Percentiles rank a stretch among this genome's conserved stretches.
Conservation (phyloP, 2,888 invertebrate species). For the Pemphredon lugubris region DNA sequence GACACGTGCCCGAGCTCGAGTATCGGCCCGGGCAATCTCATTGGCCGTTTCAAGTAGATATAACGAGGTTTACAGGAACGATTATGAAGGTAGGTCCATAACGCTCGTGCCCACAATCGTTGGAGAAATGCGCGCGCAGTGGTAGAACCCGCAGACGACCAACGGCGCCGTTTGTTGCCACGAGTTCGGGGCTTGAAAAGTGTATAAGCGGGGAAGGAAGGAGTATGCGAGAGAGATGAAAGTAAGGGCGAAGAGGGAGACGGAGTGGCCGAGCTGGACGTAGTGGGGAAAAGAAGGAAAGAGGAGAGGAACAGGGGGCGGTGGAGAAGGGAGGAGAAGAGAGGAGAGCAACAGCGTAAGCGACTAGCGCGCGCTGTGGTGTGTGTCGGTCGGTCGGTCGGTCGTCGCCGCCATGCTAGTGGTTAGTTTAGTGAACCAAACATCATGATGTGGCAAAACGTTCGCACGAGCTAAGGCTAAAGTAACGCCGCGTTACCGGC, state of each 20-base stretch:
- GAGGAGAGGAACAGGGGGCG: slow-evolving; percentile 10
- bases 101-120: slow-evolving; percentile 16
- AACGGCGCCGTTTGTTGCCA: slow-evolving; percentile 40
- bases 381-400: slow-evolving; percentile 68
- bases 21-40: not conserved
- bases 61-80: slow-evolving; percentile 16
- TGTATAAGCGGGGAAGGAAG: not conserved
- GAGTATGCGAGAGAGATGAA: not conserved
- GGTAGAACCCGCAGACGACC: slow-evolving; percentile 39
- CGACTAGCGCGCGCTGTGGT: slow-evolving; percentile 68
- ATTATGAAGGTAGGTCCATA: slow-evolving; percentile 49
- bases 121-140: slow-evolving; percentile 44
- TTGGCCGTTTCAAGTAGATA: slow-evolving; percentile 18
- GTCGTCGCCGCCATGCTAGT: slow-evolving; percentile 75
- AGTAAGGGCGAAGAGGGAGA: too few species aligned
- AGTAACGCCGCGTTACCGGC: slow-evolving; percentile 73
- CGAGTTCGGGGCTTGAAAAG: slow-evolving; percentile 25
- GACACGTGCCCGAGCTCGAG: slow-evolving; percentile 3
- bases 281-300: not conserved
- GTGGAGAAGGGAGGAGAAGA: slow-evolving; percentile 28
- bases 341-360: slow-evolving; percentile 70
- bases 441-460: slow-evolving; percentile 81
- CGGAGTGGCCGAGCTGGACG: slow-evolving; percentile 6
- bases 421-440: slow-evolving; percentile 80
- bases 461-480: slow-evolving; percentile 73